Evolutionary conservation across 1,140 invertebrate genomes (phyloP).

Genomic region (Lutraria rhynchaena): DNA sequence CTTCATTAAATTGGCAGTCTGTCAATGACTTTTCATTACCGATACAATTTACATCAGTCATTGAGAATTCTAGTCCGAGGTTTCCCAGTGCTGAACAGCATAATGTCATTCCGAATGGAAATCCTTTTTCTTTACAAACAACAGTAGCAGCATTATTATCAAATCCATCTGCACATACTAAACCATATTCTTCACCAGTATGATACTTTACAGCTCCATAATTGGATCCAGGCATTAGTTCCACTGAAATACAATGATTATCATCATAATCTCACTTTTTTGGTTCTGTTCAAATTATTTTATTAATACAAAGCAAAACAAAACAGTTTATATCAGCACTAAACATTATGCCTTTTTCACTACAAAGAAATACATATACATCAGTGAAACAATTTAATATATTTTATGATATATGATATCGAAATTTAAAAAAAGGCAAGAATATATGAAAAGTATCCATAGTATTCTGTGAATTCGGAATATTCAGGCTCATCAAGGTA

Average conservation of each 20-base stretch:
- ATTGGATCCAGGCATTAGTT: background rate
- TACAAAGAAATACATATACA: too few relatives aligned
- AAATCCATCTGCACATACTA: constrained; percentile 70
- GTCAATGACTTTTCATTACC: constrained; percentile 34
- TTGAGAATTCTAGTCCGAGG: background rate
- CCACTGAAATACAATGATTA: constrained; percentile 45
- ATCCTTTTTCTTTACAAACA: constrained; percentile 68
- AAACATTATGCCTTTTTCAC: too few relatives aligned
- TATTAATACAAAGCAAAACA: too few relatives aligned
- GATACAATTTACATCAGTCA: constrained; percentile 10
- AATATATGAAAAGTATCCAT: too few relatives aligned
- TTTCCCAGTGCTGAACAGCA: constrained; percentile 59
- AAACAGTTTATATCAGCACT: too few relatives aligned
- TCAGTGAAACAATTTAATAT: too few relatives aligned
- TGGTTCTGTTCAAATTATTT: too few relatives aligned
- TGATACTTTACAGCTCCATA: constrained; percentile 57
- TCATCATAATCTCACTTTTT: too few relatives aligned
- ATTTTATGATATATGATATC: too few relatives aligned
- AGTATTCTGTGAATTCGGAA: too few relatives aligned
- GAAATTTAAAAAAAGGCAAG: too few relatives aligned
- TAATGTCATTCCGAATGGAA: constrained; percentile 33
- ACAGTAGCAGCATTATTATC: constrained; percentile 69
- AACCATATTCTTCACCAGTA: constrained; percentile 60
- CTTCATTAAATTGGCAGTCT: constrained; percentile 29
- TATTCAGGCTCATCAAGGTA: too few relatives aligned